These are phyloP conservation scores for Balaeniceps rex DNA, from an alignment of 2,113 vertebrate species.

Conservation along the genomic window DNA sequence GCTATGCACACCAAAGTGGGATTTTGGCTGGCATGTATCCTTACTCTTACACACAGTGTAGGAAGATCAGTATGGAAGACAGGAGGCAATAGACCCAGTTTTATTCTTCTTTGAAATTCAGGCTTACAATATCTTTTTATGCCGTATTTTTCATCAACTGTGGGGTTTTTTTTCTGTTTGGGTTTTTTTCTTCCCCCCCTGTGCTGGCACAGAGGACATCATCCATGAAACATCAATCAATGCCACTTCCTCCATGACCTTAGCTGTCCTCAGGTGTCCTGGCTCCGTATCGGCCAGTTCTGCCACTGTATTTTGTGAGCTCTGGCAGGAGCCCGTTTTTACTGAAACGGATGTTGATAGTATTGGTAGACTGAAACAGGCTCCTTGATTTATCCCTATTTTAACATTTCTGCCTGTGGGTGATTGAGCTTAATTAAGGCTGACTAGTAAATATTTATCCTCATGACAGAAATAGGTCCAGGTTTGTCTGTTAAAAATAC, in stretches of 20 bases:
- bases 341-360: neutral
- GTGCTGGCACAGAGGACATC: neutral
- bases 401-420: constrained; percentile 45
- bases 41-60: neutral
- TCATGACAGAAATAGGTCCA: constrained; percentile 41
- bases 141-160: neutral
- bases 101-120: neutral
- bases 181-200: neutral
- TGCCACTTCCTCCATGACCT: neutral
- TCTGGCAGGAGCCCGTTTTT: neutral
- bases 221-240: neutral
- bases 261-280: neutral
- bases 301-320: neutral
- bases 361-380: neutral
- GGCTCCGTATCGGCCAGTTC: neutral
- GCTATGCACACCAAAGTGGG: neutral
- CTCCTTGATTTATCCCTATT: constrained; percentile 27
- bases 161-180: neutral
- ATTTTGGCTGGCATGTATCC: neutral
- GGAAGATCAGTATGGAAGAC: neutral
- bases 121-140: neutral
- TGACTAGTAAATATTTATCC: constrained; percentile 71
- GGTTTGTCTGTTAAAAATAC: constrained; percentile 50
- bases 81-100: neutral
- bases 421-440: constrained; percentile 61